Conservation (phyloP, 2,888 invertebrate species). For the Archips crataeganus region DNA sequence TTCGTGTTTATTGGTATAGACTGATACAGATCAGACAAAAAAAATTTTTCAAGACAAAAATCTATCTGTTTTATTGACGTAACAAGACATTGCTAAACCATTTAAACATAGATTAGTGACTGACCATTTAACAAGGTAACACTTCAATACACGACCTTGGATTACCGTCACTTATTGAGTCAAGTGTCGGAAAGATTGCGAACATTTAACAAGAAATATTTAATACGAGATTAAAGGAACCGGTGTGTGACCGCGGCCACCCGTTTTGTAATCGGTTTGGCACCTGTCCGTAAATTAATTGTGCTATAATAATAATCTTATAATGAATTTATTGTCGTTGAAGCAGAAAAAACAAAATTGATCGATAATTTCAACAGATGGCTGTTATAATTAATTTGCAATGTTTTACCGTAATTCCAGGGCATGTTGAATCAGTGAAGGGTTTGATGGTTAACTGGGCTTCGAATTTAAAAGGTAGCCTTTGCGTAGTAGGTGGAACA, state of each 20-base stretch:
- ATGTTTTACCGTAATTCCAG: background rate
- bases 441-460: background rate
- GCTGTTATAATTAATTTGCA: background rate
- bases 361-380: background rate
- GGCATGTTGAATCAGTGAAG: background rate
- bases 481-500: too few relatives aligned
- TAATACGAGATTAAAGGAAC: conserved; percentile 25
- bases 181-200: conserved; percentile 38
- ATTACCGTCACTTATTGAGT: conserved; percentile 38
- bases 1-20: too few relatives aligned
- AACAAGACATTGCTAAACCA: conserved; percentile 15
- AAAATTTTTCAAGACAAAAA: background rate
- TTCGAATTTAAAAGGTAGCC: too few relatives aligned
- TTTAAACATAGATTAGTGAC: conserved; percentile 28
- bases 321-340: conserved; percentile 1
- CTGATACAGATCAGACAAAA: background rate
- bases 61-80: conserved; percentile 8
- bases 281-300: conserved; percentile 18
- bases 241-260: conserved; percentile 24
- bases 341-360: conserved; percentile 13
- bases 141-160: conserved; percentile 34
- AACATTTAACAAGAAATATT: conserved; percentile 26
- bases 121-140: conserved; percentile 26
- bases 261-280: conserved; percentile 35
- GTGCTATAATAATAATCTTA: background rate